phyloP scores from a whole-genome alignment of 2,113 vertebrate species.

The Danionella cerebrum region DNA sequence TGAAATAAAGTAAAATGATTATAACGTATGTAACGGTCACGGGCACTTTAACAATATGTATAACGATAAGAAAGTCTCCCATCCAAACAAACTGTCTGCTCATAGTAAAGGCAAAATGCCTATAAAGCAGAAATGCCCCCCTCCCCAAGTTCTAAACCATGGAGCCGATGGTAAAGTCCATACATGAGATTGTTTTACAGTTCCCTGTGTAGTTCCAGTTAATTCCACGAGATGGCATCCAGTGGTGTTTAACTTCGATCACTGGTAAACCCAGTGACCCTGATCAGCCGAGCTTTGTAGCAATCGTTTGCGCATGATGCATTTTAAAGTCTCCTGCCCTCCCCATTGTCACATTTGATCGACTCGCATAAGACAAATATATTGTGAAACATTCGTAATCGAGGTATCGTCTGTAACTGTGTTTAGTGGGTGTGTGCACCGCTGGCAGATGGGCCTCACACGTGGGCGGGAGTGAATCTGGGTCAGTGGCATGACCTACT shows the following conservation, averaged over 20 bases:
- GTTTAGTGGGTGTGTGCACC: constrained; percentile 60
- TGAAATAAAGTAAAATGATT: too few species aligned
- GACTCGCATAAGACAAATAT: background rate
- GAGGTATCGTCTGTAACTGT: background rate
- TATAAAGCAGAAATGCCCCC: too few species aligned
- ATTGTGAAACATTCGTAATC: background rate
- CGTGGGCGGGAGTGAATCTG: constrained; percentile 53
- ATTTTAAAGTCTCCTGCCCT: background rate
- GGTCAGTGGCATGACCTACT: constrained; percentile 56
- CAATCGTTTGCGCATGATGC: too few species aligned
- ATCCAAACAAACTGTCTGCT: too few species aligned
- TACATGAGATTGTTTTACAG: too few species aligned
- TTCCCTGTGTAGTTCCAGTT: background rate
- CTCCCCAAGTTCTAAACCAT: too few species aligned
- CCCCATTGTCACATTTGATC: background rate
- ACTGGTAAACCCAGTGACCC: background rate
- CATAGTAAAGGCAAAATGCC: too few species aligned
- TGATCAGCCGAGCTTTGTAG: background rate
- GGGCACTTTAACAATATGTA: too few species aligned
- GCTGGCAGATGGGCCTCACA: constrained; percentile 61
- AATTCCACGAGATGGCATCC: background rate
- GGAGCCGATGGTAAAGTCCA: too few species aligned
- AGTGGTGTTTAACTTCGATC: background rate
- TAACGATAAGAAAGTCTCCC: too few species aligned
- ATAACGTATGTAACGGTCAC: too few species aligned